Evolutionary conservation across 2,113 vertebrate species (phyloP).

Genomic region (Tachycineta bicolor): DNA sequence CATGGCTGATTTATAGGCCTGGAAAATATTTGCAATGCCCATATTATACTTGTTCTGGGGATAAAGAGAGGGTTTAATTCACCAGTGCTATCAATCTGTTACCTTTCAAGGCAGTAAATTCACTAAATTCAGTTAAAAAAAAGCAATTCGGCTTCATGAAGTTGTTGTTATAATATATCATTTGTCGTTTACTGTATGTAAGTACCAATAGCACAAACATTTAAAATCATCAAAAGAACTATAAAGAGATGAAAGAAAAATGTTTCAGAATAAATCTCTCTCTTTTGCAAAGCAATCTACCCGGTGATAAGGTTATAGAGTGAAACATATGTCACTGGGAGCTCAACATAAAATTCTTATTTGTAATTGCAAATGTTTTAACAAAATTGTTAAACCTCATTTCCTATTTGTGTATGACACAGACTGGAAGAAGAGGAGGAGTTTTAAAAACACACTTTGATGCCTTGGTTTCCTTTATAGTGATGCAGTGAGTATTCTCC

Average conservation of each 20-base stretch:
- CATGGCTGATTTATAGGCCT: slow-evolving; percentile 11
- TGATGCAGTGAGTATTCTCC: background rate
- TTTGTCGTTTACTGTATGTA: slow-evolving; percentile 70
- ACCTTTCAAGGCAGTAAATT: slow-evolving; percentile 70
- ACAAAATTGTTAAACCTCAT: slow-evolving; percentile 22
- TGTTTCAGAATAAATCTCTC: slow-evolving; percentile 61
- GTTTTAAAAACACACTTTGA: background rate
- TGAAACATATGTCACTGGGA: background rate
- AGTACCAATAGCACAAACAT: slow-evolving; percentile 67
- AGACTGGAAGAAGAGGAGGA: background rate
- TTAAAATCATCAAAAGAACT: slow-evolving; percentile 68
- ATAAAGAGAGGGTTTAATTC: slow-evolving; percentile 66
- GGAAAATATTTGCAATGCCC: background rate
- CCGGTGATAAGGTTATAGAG: slow-evolving; percentile 38
- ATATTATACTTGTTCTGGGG: slow-evolving; percentile 28
- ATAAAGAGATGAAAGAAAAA: slow-evolving; percentile 65
- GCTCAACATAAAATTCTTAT: slow-evolving; percentile 23
- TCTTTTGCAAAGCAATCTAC: slow-evolving; percentile 19
- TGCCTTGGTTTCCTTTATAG: background rate
- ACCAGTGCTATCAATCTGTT: slow-evolving; percentile 66
- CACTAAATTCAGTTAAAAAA: slow-evolving; percentile 52
- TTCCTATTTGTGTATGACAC: slow-evolving; percentile 15
- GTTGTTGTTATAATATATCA: slow-evolving; percentile 65
- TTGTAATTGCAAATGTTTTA: slow-evolving; percentile 16
- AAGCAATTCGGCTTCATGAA: slow-evolving; percentile 66